phyloP scores from a whole-genome alignment of 2,888 invertebrate species.

The Orchestes rusci region DNA sequence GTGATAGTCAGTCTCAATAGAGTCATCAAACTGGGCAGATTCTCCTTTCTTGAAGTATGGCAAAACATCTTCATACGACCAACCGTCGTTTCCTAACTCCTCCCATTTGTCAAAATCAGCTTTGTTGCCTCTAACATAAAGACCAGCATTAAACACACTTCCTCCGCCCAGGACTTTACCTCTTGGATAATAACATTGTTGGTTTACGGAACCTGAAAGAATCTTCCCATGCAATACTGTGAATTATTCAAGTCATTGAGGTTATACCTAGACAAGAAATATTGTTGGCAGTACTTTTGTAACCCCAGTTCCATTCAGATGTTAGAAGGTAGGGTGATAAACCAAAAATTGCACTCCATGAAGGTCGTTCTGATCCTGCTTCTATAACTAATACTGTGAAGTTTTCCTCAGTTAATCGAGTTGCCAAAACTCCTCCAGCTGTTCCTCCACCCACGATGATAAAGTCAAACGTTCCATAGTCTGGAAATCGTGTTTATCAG shows the following conservation, averaged over 20 bases:
- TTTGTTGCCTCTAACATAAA: slow-evolving; percentile 9
- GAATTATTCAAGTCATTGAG: no score
- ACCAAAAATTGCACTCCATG: background rate
- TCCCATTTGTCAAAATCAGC: slow-evolving; percentile 6
- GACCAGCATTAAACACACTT: slow-evolving; percentile 9
- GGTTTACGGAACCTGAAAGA: slow-evolving; percentile 4
- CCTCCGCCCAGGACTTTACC: slow-evolving; percentile 11
- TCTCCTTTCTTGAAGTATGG: slow-evolving; percentile 11
- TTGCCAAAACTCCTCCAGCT: slow-evolving; percentile 5
- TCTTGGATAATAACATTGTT: slow-evolving; percentile 6
- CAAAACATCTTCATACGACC: slow-evolving; percentile 9
- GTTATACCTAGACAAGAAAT: slow-evolving; percentile 5
- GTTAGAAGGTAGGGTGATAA: background rate
- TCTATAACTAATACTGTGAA: slow-evolving; percentile 4
- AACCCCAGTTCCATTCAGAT: slow-evolving; percentile 3
- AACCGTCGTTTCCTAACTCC: slow-evolving; percentile 6
- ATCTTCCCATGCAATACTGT: no score
- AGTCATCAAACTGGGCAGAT: slow-evolving; percentile 1
- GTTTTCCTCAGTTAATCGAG: background rate
- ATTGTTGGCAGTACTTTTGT: slow-evolving; percentile 1
- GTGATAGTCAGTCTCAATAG: slow-evolving; percentile 6
- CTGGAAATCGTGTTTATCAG: no score
- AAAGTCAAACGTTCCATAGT: slow-evolving; percentile 5
- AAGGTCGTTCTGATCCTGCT: background rate
- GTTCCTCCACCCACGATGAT: slow-evolving; percentile 7